Percentiles rank a stretch among this genome's conserved stretches.
phyloP scores from a whole-genome alignment of 2,113 vertebrate genomes.

The Tilapia sparmanii region DNA sequence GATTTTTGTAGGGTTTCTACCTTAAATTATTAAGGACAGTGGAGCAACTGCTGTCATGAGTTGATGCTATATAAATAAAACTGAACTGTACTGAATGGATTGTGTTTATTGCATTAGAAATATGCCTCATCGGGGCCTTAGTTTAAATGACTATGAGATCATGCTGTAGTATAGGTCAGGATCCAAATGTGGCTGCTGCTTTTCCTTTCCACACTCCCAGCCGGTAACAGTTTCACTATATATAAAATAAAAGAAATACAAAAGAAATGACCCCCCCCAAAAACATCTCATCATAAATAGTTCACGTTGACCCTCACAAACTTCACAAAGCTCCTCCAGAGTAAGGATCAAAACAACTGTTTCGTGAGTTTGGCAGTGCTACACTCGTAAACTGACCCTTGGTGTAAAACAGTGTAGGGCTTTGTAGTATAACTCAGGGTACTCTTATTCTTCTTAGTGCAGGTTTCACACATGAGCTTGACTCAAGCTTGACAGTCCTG shows the following conservation, averaged over 20 bases:
- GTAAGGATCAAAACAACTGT: not conserved
- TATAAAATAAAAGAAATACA: too few species aligned
- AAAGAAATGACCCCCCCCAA: too few species aligned
- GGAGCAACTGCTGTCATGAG: not conserved
- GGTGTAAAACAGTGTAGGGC: not conserved
- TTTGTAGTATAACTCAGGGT: not conserved
- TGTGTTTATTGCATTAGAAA: not conserved
- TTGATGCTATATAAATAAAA: not conserved
- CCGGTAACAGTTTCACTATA: not conserved
- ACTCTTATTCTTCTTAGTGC: not conserved
- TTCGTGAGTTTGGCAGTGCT: not conserved
- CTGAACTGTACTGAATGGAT: not conserved
- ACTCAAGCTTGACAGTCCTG: not conserved
- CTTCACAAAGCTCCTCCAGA: not conserved
- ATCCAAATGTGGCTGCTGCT: not conserved
- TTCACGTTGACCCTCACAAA: not conserved
- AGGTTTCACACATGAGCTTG: not conserved
- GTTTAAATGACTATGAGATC: not conserved
- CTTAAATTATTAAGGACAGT: not conserved
- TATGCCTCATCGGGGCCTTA: rapidly evolving
- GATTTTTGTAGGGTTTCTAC: not conserved
- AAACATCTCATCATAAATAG: not conserved
- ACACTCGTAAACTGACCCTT: not conserved
- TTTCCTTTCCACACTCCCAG: not conserved
- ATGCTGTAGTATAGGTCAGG: not conserved